Conservation (phyloP, 2,113 vertebrate genomes). For the Nothoprocta perdicaria region DNA sequence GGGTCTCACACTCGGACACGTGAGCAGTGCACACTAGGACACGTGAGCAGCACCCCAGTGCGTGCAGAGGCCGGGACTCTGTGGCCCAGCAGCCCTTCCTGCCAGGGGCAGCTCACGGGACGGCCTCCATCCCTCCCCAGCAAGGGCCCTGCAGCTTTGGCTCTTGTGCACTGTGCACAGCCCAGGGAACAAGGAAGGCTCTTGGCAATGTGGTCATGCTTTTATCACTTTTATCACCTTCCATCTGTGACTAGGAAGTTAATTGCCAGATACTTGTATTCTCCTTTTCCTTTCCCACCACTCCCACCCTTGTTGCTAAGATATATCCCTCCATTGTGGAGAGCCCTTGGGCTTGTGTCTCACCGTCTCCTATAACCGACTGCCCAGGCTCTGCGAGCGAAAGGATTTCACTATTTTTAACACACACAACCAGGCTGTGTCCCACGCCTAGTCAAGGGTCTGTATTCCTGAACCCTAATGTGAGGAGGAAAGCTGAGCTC, state of each 20-base stretch:
- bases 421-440: background rate
- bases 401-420: background rate
- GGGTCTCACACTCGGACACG: too few species aligned
- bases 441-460: background rate
- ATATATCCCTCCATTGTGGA: constrained; percentile 34
- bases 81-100: background rate
- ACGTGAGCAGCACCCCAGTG: background rate
- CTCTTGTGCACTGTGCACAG: background rate
- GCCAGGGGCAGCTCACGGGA: background rate
- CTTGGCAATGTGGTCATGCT: constrained; percentile 52
- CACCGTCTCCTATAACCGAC: background rate
- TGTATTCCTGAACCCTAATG: background rate
- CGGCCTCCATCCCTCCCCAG: background rate
- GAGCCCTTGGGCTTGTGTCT: constrained; percentile 36
- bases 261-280: constrained; percentile 68
- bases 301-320: constrained; percentile 71
- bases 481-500: background rate
- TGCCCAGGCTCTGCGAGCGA: background rate
- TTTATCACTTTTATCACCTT: constrained; percentile 69
- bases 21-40: background rate
- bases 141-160: background rate
- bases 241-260: constrained; percentile 71
- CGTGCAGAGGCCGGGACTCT: background rate
- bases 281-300: constrained; percentile 75
- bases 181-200: constrained; percentile 48